Base-by-base conservation (phyloP, 1,140 invertebrate species). In the Hesperophylax magnus region DNA sequence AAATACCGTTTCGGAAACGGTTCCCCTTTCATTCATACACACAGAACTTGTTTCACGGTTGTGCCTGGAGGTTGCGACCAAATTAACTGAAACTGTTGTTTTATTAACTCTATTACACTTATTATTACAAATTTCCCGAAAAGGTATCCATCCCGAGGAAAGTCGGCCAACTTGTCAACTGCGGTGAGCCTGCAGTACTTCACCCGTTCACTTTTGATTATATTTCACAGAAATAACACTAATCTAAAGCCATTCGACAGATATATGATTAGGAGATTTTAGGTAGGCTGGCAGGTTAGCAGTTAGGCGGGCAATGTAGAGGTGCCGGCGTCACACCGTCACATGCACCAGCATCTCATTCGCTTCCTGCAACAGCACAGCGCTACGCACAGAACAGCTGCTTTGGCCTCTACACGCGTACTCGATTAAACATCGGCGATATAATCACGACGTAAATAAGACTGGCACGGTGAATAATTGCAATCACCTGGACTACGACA, bases 101-200 rank as follows among this genome's bases (percentile, higher is more conserved):
- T 34, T 34, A 34, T 6, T 5, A 7, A 8, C 34, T 34, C 17
- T 56, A n/a, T 18, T 24, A 61, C 58, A 61, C 18, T 61, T 20
- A 20, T 22, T 24, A 18, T 61, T 24, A 61, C n/a, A 58, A 20
- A 61, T 61, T 61, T 24, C 58, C 18, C 58, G 58, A 22, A 24
- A 61, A 61, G 18, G 58, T 20, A 24, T 61, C 18, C 58, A 58
- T n/a, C 56, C 56, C 1, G 39, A 47, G 56, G 61, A 31, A 65
- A 65, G 24, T 65, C 61, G 63, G 63, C 63, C 22, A 34, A 67
- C 31, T n/a, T 67, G 63, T 31, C 63, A 67, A 31, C 56, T 11
- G 61, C 61, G 20, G 24, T 22, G 6, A 65, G 27, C 63, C 24
- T 27, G 63, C 22, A 17, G 15, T 7, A 34, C 11, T 15, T 67